Conservation (phyloP, 2,888 invertebrate genomes). For the Teleogryllus oceanicus region DNA sequence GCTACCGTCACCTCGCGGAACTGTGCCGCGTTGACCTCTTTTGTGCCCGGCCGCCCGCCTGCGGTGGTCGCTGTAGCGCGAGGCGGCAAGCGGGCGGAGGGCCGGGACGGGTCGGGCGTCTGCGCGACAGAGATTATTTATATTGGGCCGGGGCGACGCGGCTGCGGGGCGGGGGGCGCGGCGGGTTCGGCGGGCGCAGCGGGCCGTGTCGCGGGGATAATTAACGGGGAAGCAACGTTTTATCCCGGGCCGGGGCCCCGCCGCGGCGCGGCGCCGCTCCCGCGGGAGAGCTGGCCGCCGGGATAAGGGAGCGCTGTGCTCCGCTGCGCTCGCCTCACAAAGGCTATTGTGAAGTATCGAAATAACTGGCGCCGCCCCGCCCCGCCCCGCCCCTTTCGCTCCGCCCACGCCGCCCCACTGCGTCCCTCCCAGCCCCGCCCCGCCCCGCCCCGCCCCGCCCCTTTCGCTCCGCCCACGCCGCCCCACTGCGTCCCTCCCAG, state of each 20-base stretch:
- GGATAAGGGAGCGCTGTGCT: background rate
- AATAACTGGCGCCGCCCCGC: background rate
- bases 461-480: background rate
- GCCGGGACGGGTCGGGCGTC: background rate
- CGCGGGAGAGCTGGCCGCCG: conserved; percentile 7
- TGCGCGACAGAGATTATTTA: background rate
- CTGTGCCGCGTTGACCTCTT: too few species aligned
- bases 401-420: background rate
- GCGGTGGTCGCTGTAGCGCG: too few species aligned
- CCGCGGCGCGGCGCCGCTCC: background rate
- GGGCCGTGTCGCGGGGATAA: conserved; percentile 1
- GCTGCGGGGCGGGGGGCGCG: background rate
- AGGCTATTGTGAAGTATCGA: conserved; percentile 10
- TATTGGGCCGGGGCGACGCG: background rate
- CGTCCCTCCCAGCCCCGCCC: too few species aligned
- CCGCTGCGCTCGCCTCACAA: conserved; percentile 3
- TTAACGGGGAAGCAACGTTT: conserved; percentile 18
- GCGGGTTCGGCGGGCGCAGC: background rate
- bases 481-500: too few species aligned
- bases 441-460: background rate
- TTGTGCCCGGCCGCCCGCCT: too few species aligned
- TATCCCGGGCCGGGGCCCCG: background rate
- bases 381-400: background rate
- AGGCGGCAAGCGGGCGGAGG: too few species aligned
- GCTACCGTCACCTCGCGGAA: too few species aligned